phyloP scores from a whole-genome alignment of 2,888 invertebrate genomes.

The Cephus pulcher region DNA sequence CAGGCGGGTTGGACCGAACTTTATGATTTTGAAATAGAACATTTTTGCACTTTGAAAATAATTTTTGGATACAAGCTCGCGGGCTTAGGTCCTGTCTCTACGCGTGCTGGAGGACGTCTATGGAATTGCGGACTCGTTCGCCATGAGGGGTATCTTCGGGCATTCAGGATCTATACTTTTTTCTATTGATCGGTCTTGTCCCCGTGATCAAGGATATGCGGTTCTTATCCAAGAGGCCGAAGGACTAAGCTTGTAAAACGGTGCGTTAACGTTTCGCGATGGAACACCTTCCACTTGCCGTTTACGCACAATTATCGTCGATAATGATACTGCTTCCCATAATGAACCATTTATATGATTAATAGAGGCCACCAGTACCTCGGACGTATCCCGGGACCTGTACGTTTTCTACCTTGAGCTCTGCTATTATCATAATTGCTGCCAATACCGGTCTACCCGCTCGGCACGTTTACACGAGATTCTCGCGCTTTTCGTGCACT shows the following conservation, averaged over 20 bases:
- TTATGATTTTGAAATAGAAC: accelerated
- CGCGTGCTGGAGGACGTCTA: neutral
- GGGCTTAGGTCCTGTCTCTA: no score
- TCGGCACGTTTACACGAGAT: conserved; percentile 52
- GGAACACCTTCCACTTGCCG: conserved; percentile 26
- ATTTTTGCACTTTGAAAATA: neutral
- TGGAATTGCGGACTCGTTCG: neutral
- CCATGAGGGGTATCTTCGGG: neutral
- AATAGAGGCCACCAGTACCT: conserved; percentile 53
- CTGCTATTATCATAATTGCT: conserved; percentile 65
- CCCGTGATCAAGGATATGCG: neutral
- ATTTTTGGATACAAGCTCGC: neutral
- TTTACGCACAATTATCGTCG: conserved; percentile 56
- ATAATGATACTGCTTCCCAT: conserved; percentile 46
- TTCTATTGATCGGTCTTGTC: neutral
- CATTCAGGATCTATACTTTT: neutral
- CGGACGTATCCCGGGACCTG: neutral
- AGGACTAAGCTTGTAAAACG: neutral
- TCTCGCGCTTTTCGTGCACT: conserved; percentile 53
- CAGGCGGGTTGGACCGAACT: neutral
- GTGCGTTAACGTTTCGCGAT: conserved; percentile 1
- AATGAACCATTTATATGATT: conserved; percentile 63
- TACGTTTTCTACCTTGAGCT: conserved; percentile 44
- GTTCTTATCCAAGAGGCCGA: neutral
- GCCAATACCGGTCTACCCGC: conserved; percentile 60